Evolutionary conservation across 1,140 invertebrate species (phyloP), one percentile per base, ranked within the genome.

Genomic region (Anoplophora glabripennis): DNA sequence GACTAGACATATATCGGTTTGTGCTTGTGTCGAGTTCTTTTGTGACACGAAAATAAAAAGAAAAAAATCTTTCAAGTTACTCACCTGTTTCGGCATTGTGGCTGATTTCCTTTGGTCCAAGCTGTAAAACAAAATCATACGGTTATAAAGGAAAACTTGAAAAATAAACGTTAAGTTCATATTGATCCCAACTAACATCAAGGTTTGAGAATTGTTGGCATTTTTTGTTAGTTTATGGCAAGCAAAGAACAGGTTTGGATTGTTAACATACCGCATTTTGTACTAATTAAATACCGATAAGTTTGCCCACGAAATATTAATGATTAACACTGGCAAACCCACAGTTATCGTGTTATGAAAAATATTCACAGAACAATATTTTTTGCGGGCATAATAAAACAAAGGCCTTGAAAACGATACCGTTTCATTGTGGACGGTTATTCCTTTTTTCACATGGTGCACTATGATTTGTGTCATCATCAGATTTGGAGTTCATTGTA

Each of bases 51-150:
- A 7, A 42, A 42, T 11, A n/a, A 15, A 46, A 46, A 21, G 15
- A 7, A 46, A 18, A 40, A 42, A 36, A 28, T 3, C 5, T 5
- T 5, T 28, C 10, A 40, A 15, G 3, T 4, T 37, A 59, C 61
- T 63, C 48, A 63, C 61, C 41, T 57, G 57, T 59, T 63, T 63
- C 37, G 61, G 61, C 61, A 63, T 63, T 41, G 53, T 59, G 56
- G 44, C 34, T 49, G 34, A 21, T n/a, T 28, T 11, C 9, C 10
- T 15, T 28, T 7, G 18, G 28, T 46, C 44, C 44, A 46, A 11
- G 18, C 44, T 46, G 44, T 28, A 28, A 28, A 28, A 28, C 21
- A 28, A 28, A 28, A 5, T 28, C 2, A 28, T 28, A 28, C 21
- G 5, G 21, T 28, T 28, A 28, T n/a, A 28, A 28, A 28, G 3